These are phyloP conservation scores for Cerceris ruficornis DNA, from an alignment of 2,888 invertebrate species.

Conservation along the genomic window DNA sequence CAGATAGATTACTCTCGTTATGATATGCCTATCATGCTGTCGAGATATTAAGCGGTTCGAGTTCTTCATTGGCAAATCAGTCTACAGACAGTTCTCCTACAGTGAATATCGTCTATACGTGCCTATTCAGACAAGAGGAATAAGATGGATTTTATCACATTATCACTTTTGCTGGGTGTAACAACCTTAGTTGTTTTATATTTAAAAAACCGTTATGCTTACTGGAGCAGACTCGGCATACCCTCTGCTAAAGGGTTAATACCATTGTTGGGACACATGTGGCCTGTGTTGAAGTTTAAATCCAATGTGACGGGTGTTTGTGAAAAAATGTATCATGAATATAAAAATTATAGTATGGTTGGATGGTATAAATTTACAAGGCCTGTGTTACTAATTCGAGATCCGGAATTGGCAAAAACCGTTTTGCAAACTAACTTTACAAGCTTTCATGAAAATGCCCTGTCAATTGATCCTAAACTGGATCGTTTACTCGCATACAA, in stretches of 20 bases:
- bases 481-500: constrained; percentile 68
- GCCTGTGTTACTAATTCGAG: constrained; percentile 65
- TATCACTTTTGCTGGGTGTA: constrained; percentile 5
- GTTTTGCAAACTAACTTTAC: constrained; percentile 67
- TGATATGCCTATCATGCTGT: too few relatives aligned
- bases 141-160: constrained; percentile 1
- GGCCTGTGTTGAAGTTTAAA: constrained; percentile 7
- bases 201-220: constrained; percentile 5
- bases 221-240: constrained; percentile 58
- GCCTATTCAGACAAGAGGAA: background rate
- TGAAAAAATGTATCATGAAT: constrained; percentile 12
- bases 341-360: constrained; percentile 33
- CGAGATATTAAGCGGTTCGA: background rate
- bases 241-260: constrained; percentile 32
- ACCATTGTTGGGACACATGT: constrained; percentile 53
- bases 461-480: constrained; percentile 47
- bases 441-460: constrained; percentile 64
- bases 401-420: constrained; percentile 69
- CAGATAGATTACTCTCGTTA: too few relatives aligned
- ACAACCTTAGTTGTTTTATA: constrained; percentile 4
- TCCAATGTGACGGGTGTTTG: constrained; percentile 8
- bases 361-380: constrained; percentile 36
- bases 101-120: background rate
- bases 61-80: background rate
- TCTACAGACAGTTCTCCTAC: background rate